A percentile compares a stretch with the other conserved stretches of the same genome.
Conservation (phyloP, 2,888 invertebrate genomes). For the Geotrupes spiniger region DNA sequence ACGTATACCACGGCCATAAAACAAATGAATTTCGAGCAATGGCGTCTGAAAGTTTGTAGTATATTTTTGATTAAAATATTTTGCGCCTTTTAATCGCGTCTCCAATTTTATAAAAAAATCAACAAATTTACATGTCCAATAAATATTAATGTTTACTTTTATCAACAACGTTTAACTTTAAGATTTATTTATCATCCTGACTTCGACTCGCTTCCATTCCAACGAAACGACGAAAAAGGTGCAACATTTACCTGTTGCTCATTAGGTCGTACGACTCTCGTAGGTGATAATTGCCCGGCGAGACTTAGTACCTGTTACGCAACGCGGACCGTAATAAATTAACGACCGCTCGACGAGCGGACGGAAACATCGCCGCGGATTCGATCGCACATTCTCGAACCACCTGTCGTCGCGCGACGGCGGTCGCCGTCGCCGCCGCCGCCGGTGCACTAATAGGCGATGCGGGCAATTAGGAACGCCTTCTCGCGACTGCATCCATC, state of each 20-base stretch:
- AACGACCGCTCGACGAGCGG: background rate
- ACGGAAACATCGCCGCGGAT: constrained; percentile 7
- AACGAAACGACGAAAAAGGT: background rate
- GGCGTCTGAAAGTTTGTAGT: no score
- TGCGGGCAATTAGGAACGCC: background rate
- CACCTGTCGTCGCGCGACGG: constrained; percentile 1
- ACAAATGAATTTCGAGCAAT: no score
- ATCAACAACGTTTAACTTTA: no score
- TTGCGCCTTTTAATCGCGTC: no score
- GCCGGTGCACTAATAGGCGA: background rate
- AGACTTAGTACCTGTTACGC: background rate
- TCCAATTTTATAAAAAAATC: no score
- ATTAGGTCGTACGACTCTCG: background rate
- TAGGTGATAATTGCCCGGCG: constrained; percentile 6
- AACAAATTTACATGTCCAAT: no score
- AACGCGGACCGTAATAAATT: background rate
- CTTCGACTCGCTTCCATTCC: background rate
- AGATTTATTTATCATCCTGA: background rate
- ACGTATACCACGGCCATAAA: no score
- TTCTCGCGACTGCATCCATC: background rate
- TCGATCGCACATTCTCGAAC: constrained; percentile 6
- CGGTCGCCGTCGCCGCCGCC: no score
- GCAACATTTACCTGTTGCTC: background rate
- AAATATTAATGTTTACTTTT: no score
- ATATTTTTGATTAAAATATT: no score